A percentile compares a stretch with the other conserved stretches of the same genome.
These are phyloP conservation scores for Sepioteuthis lessoniana DNA, from an alignment of 2,888 invertebrate genomes.

Conservation along the genomic window DNA sequence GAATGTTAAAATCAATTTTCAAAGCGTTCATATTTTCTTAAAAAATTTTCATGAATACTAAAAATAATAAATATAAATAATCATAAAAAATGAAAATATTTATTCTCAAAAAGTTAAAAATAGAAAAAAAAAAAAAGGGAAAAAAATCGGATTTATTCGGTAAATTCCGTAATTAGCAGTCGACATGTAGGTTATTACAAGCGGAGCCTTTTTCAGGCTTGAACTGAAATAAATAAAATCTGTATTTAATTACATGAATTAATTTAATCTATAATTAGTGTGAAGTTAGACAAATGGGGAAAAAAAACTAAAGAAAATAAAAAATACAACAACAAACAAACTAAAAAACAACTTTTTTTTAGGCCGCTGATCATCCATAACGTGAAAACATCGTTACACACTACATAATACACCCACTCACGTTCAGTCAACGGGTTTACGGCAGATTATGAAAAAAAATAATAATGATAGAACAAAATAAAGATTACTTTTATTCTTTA, in stretches of 20 bases:
- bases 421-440: neutral
- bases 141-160: neutral
- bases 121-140: too few species aligned
- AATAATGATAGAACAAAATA: neutral
- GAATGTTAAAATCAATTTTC: too few species aligned
- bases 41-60: too few species aligned
- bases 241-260: neutral
- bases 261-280: neutral
- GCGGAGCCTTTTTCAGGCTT: neutral
- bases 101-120: too few species aligned
- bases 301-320: neutral
- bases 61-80: neutral
- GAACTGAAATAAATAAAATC: neutral
- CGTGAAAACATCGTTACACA: too few species aligned
- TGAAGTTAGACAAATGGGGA: neutral
- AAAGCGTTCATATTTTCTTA: too few species aligned
- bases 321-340: too few species aligned
- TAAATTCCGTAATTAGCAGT: conserved; percentile 20
- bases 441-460: neutral
- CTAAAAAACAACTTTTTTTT: too few species aligned
- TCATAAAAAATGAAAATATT: neutral
- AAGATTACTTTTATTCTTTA: neutral
- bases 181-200: neutral
- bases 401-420: neutral
- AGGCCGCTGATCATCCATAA: too few species aligned